Evolutionary conservation across 1,140 invertebrate genomes (phyloP), one percentile per base, ranked within the genome.

Genomic region (Psilanteris sp.): DNA sequence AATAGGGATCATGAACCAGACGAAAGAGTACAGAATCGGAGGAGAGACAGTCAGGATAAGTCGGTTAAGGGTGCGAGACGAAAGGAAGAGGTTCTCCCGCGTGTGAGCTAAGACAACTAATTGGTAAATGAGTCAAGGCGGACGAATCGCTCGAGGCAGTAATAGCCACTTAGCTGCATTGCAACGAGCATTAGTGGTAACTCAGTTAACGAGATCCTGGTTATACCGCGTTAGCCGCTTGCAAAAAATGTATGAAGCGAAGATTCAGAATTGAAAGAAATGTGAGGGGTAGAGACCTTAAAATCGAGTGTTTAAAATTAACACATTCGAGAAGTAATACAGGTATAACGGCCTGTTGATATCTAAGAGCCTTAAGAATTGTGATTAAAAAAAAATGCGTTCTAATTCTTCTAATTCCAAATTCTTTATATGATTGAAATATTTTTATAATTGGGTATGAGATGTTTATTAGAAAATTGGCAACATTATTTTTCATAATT

Each of bases 131-230:
- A 81, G 79, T 79, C 79, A 79, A 80, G 77, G 79, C 67, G 66
- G 66, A 41, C 77, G 79, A 79, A 79, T 80, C 76, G 82, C 83
- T 83, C 44, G 67, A 77, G 79, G 83, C 80, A 83, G 81, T 80
- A 82, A 83, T 82, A 79, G 81, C 83, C 83, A 85, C 83, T 84
- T 85, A 84, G 82, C 75, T 79, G 80, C 83, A 85, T 84, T 84
- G 83, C 83, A 82, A 80, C 83, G 77, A 75, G 81, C 79, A 85
- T 85, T 84, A 84, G 76, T 76, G 79, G 76, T 85, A 85, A 85
- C 80, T 71, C 78, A 81, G 79, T 85, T 85, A 84, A 84, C 81
- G 81, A 81, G 81, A 85, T 82, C 81, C 77, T 72, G 79, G 77
- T 82, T 85, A 82, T 84, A 83, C 80, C 78, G 78, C 77, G 80